Conservation (phyloP, 2,797 vertebrate genomes). For the Gobionotothen gibberifrons region DNA sequence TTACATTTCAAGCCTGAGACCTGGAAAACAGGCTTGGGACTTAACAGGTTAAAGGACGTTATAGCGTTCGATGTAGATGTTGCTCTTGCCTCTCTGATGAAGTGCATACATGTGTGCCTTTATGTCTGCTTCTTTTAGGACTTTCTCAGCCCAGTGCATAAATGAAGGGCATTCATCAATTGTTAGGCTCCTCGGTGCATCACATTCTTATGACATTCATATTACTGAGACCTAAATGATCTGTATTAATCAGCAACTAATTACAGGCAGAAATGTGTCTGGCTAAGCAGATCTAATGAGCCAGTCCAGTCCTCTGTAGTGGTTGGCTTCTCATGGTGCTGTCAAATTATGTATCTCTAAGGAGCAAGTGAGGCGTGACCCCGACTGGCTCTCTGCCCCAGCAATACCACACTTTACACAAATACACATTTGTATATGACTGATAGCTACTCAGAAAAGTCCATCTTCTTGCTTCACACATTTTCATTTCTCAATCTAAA, state of each 20-base stretch:
- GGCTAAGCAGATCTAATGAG: slow-evolving; percentile 73
- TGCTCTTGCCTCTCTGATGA: slow-evolving; percentile 16
- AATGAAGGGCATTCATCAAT: slow-evolving; percentile 57
- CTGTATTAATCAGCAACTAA: slow-evolving; percentile 71
- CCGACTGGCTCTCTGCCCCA: slow-evolving; percentile 41
- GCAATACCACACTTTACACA: not conserved
- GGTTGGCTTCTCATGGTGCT: slow-evolving; percentile 48
- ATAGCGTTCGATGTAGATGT: slow-evolving; percentile 20
- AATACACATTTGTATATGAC: not conserved
- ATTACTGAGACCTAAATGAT: slow-evolving; percentile 61
- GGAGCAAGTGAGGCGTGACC: slow-evolving; percentile 58
- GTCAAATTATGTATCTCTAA: slow-evolving; percentile 64
- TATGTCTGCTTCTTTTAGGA: not conserved
- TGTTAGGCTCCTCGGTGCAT: slow-evolving; percentile 9
- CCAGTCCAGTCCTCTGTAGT: slow-evolving; percentile 38
- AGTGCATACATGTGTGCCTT: slow-evolving; percentile 17
- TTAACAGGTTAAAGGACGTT: not conserved
- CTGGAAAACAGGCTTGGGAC: too few species aligned
- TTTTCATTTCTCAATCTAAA: slow-evolving; percentile 55
- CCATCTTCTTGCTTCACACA: slow-evolving; percentile 25
- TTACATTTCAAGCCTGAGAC: too few species aligned
- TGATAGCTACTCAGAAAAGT: slow-evolving; percentile 26
- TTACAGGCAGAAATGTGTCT: slow-evolving; percentile 66
- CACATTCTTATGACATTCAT: slow-evolving; percentile 31
- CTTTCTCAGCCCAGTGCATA: slow-evolving; percentile 31